phyloP scores from a whole-genome alignment of 1,140 invertebrate species.

The Drosophila ogumai region DNA sequence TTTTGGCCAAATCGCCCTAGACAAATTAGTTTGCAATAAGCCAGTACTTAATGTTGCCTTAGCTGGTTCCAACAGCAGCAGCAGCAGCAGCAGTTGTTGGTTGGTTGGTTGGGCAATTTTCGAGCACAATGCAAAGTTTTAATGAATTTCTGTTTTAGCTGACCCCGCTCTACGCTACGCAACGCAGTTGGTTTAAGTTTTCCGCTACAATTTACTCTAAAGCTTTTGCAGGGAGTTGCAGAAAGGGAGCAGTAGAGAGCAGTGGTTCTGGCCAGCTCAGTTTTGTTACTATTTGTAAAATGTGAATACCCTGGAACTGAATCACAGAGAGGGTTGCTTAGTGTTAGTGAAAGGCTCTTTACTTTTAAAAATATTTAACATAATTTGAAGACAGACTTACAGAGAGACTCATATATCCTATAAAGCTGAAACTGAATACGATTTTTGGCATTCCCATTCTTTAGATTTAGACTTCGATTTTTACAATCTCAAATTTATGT shows the following conservation, averaged over 20 bases:
- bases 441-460: too few species aligned
- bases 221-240: constrained; percentile 7
- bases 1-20: constrained; percentile 64
- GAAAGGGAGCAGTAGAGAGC: constrained; percentile 31
- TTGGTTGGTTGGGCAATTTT: constrained; percentile 40
- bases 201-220: constrained; percentile 51
- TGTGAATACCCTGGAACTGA: constrained; percentile 4
- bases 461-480: too few species aligned
- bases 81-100: constrained; percentile 16
- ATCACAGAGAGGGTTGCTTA: not conserved
- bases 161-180: constrained; percentile 41
- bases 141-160: constrained; percentile 73
- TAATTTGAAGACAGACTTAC: not conserved
- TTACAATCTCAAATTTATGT: not conserved
- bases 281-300: constrained; percentile 66
- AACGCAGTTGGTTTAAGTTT: constrained; percentile 70
- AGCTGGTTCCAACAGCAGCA: constrained; percentile 5
- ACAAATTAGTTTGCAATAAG: constrained; percentile 80
- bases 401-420: not conserved
- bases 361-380: not conserved
- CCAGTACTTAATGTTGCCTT: constrained; percentile 33
- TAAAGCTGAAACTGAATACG: not conserved
- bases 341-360: not conserved
- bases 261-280: constrained; percentile 15
- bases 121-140: constrained; percentile 78